Percentiles rank a stretch among this genome's conserved stretches.
These are phyloP conservation scores for Neopipo cinnamomea DNA, from an alignment of 2,113 vertebrate species.

Conservation along the genomic window DNA sequence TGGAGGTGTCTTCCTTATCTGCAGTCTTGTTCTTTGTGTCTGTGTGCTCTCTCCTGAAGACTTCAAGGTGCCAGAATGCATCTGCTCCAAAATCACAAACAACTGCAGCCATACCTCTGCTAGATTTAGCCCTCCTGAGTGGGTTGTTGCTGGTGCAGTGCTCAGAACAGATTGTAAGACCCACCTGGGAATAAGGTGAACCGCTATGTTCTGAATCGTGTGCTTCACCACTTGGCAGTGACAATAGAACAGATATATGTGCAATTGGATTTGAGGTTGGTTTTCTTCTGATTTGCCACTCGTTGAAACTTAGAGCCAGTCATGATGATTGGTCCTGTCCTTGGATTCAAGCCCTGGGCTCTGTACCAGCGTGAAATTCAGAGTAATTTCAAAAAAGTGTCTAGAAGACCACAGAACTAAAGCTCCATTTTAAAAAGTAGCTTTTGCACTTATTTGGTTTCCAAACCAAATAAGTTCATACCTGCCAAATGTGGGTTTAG, in stretches of 20 bases:
- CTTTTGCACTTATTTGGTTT: constrained; percentile 27
- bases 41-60: background rate
- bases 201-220: background rate
- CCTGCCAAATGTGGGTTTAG: constrained; percentile 21
- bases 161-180: background rate
- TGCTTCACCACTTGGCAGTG: constrained; percentile 36
- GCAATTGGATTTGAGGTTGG: constrained; percentile 11
- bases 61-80: background rate
- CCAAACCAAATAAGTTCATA: constrained; percentile 14
- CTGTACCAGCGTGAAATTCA: constrained; percentile 2
- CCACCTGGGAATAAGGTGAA: constrained; percentile 35
- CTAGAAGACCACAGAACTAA: constrained; percentile 36
- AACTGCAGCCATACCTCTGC: background rate
- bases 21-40: background rate
- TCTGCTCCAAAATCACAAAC: background rate
- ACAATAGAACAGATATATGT: constrained; percentile 15
- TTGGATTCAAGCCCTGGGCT: constrained; percentile 57
- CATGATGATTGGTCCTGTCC: constrained; percentile 48
- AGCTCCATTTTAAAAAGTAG: constrained; percentile 43
- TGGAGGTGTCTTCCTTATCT: background rate
- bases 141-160: background rate
- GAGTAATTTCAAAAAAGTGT: constrained; percentile 37
- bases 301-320: constrained; percentile 42
- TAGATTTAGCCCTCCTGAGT: background rate
- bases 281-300: constrained; percentile 52